Evolutionary conservation across 2,888 invertebrate genomes (phyloP), one percentile per base, ranked within the genome.

Genomic region (Pantelozetes paolii): DNA sequence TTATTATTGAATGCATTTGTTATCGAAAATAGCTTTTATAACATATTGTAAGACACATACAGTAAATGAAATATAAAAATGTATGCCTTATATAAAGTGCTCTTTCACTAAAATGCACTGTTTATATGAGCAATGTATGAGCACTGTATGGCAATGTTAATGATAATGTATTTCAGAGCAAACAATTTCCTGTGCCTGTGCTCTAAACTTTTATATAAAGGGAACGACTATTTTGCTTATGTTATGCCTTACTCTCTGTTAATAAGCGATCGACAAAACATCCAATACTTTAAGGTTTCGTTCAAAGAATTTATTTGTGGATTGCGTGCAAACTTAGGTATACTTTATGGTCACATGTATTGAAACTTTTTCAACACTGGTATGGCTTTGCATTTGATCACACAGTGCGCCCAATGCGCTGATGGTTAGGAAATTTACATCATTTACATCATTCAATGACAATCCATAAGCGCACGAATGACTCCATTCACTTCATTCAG

Each of bases 181-280:
- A 64, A 64, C 64, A 64, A 64, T 64, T 64, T 64, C 64, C 64
- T 32, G 64, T n/a, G n/a, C n/a, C n/a, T n/a, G n/a, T 36, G 64
- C 64, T 36, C 32, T 32, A 64, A 59, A 30, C 36, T 64, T 64
- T n/a, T 64, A 64, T 64, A 9, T 5, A 57, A 64, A 30, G 28
- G 3, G 36, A 64, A 32, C 20, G 9, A 28, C 26, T 64, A 64
- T 64, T 20, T 64, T 36, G 57, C 26, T 54, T 57, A 57, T 50
- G 50, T 50, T 50, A 50, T 50, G n/a, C n/a, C 50, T 50, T 5
- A 50, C 50, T 50, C 50, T 50, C 50, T n/a, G 28, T 59, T 59
- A 59, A 59, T 59, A 59, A 59, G 59, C 59, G 59, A 59, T 59
- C 15, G 15, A 28, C 28, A 20, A 36, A 36, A 64, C 64, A n/a